Evolutionary conservation across 1,140 invertebrate species (phyloP).

Genomic region (Cydia splendana): DNA sequence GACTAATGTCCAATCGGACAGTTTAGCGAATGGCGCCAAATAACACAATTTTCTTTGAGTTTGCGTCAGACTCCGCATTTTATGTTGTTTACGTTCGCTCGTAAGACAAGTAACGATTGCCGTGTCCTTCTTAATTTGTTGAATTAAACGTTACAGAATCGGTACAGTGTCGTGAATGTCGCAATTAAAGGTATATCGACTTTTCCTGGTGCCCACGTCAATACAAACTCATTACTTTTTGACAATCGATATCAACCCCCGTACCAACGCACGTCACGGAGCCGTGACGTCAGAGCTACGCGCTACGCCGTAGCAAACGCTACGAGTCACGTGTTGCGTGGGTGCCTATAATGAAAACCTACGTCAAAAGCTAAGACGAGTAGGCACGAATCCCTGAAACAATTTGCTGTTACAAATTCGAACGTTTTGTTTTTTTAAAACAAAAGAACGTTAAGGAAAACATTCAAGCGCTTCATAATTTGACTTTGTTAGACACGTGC

Average conservation of each 20-base stretch:
- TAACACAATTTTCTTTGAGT: neutral
- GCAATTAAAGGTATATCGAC: conserved; percentile 1
- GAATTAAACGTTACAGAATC: neutral
- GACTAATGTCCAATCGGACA: neutral
- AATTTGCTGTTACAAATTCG: conserved; percentile 37
- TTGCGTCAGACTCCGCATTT: conserved; percentile 9
- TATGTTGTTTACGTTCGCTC: conserved; percentile 4
- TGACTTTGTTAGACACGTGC: neutral
- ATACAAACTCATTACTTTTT: conserved; percentile 8
- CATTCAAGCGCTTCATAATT: neutral
- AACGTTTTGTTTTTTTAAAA: conserved; percentile 3
- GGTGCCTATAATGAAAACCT: conserved; percentile 40
- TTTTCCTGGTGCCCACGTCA: conserved; percentile 15
- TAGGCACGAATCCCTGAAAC: conserved; percentile 42
- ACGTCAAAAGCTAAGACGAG: conserved; percentile 41
- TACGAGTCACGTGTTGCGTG: conserved; percentile 50
- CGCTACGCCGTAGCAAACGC: conserved; percentile 43
- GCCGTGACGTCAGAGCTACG: conserved; percentile 54
- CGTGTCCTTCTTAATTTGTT: neutral
- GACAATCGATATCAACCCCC: neutral
- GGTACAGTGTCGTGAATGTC: neutral
- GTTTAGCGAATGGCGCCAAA: neutral
- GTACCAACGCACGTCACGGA: conserved; percentile 23
- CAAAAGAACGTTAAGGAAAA: neutral
- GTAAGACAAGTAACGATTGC: conserved; percentile 8